Conservation (phyloP, 2,113 vertebrate species). For the Hippopotamus amphibius region DNA sequence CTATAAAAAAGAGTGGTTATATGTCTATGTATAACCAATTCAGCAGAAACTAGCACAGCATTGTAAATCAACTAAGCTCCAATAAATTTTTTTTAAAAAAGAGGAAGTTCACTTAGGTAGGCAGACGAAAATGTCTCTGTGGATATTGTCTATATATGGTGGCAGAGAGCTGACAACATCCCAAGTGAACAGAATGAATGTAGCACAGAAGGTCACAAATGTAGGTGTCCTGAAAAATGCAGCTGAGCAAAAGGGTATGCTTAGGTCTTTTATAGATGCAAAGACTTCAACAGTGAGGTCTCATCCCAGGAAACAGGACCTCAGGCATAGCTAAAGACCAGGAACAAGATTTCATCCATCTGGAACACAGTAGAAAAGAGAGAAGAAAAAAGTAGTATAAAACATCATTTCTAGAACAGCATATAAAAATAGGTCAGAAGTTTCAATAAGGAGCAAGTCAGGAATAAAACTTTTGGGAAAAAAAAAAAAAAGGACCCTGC, state of each 20-base stretch:
- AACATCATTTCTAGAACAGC: background rate
- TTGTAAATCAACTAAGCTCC: background rate
- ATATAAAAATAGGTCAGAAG: background rate
- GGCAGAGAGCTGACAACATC: background rate
- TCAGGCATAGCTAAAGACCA: background rate
- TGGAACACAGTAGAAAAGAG: background rate
- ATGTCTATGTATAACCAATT: no score
- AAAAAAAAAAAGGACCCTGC: background rate
- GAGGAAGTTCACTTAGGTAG: background rate
- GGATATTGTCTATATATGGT: background rate
- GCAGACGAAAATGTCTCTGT: background rate
- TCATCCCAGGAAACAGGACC: background rate
- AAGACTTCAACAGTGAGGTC: background rate
- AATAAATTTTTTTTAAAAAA: background rate
- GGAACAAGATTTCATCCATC: background rate
- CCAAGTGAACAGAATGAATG: background rate
- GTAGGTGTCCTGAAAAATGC: background rate
- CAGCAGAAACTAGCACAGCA: no score
- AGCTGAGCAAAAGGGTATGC: background rate
- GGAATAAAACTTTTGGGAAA: background rate
- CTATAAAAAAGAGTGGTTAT: background rate
- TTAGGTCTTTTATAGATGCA: background rate
- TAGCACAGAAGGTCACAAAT: background rate
- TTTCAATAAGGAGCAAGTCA: background rate
- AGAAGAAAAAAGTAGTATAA: background rate